Percentiles rank a stretch among this genome's conserved stretches.
These are phyloP conservation scores for Acromyrmex charruanus DNA, from an alignment of 1,140 invertebrate genomes.

Conservation along the genomic window DNA sequence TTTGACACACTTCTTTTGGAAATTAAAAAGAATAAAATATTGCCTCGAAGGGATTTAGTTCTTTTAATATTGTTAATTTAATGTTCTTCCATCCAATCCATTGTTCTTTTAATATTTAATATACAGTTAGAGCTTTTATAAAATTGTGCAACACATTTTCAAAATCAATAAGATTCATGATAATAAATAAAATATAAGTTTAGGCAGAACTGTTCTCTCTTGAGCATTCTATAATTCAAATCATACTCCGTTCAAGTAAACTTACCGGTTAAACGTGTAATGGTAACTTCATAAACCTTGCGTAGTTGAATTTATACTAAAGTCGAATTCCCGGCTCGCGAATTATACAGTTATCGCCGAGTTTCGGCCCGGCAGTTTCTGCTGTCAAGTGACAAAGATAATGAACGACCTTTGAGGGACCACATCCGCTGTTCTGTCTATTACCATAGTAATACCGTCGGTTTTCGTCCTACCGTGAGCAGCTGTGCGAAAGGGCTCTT, in stretches of 20 bases:
- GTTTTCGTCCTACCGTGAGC: conserved; percentile 52
- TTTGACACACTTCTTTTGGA: too few relatives aligned
- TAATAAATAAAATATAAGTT: conserved; percentile 1
- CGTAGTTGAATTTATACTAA: background rate
- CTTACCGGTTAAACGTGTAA: conserved; percentile 1
- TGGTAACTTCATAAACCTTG: background rate
- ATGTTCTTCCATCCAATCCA: too few relatives aligned
- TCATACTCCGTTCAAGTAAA: background rate
- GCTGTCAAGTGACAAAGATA: conserved; percentile 66
- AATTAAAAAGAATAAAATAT: too few relatives aligned
- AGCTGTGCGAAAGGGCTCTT: conserved; percentile 67
- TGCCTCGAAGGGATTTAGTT: too few relatives aligned
- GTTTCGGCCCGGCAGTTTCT: background rate
- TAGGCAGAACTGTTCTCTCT: background rate
- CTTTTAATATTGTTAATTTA: too few relatives aligned
- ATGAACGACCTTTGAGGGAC: conserved; percentile 79
- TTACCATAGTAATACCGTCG: conserved; percentile 76
- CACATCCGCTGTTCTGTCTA: conserved; percentile 74
- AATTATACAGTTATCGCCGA: conserved; percentile 18
- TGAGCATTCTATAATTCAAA: background rate
- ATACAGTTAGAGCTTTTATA: background rate
- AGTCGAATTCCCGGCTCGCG: background rate
- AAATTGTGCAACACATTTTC: background rate
- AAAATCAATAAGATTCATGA: background rate
- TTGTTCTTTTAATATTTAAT: too few relatives aligned